A percentile compares a stretch with the other conserved stretches of the same genome.
Conservation (phyloP, 2,797 vertebrate species). For the Eurystomus glaucurus region DNA sequence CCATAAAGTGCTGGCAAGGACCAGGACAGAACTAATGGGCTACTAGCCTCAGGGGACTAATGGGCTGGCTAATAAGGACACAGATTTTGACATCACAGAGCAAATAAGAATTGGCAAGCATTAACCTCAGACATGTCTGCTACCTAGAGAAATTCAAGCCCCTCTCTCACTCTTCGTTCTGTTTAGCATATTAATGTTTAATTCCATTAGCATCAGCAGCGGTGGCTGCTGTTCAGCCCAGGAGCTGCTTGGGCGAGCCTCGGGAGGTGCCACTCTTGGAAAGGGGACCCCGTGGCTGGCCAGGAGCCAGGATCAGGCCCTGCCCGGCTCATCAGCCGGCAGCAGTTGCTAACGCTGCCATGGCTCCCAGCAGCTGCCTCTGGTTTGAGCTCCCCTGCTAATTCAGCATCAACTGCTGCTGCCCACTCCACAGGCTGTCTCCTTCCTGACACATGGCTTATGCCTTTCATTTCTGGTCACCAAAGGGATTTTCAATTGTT, state of each 20-base stretch:
- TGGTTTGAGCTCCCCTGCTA: not conserved
- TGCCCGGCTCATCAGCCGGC: not conserved
- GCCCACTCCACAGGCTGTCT: not conserved
- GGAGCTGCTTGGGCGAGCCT: slow-evolving; percentile 5
- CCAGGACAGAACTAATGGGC: slow-evolving; percentile 51
- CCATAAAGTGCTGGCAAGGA: not conserved
- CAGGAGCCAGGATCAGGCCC: not conserved
- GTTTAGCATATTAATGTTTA: slow-evolving; percentile 75
- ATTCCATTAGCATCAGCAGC: slow-evolving; percentile 69
- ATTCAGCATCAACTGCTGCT: not conserved
- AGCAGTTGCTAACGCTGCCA: accelerated
- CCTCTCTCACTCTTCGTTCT: slow-evolving; percentile 32
- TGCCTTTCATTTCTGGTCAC: not conserved
- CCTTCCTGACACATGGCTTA: not conserved
- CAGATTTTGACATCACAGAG: slow-evolving; percentile 55
- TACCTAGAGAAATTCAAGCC: slow-evolving; percentile 70
- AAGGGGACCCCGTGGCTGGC: not conserved
- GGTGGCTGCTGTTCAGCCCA: not conserved
- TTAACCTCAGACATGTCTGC: slow-evolving; percentile 71
- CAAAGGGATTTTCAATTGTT: accelerated
- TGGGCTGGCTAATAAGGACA: slow-evolving; percentile 67
- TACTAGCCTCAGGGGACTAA: slow-evolving; percentile 42
- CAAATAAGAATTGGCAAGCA: slow-evolving; percentile 75
- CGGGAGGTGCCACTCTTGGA: not conserved
- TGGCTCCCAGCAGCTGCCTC: slow-evolving; percentile 20